Conservation (phyloP, 1,140 invertebrate species). For the Bombus sylvicola region DNA sequence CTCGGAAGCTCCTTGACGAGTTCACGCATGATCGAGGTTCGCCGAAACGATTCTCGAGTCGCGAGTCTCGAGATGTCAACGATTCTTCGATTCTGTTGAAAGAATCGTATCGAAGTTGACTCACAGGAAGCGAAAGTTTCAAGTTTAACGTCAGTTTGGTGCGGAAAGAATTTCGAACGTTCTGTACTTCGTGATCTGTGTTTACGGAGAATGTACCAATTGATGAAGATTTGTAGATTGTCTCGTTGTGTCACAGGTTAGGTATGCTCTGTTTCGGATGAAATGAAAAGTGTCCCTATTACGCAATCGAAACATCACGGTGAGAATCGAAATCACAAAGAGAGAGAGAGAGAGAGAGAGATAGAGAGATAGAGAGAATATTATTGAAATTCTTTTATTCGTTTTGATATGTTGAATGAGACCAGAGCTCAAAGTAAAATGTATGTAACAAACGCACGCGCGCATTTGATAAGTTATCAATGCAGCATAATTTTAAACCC, state of each 20-base stretch:
- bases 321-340: background rate
- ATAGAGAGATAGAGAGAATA: no score
- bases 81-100: background rate
- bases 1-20: slow-evolving; percentile 2
- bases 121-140: background rate
- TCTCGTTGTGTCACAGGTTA: background rate
- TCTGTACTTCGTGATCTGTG: background rate
- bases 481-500: background rate
- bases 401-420: background rate
- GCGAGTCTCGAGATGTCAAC: background rate
- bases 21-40: slow-evolving; percentile 5
- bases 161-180: background rate
- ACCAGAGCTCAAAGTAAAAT: background rate
- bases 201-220: background rate
- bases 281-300: background rate
- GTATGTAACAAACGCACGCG: background rate
- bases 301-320: background rate
- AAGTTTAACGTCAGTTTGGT: background rate
- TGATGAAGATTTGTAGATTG: background rate
- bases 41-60: background rate
- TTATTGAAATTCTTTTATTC: background rate
- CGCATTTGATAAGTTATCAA: background rate
- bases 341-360: no score
- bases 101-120: background rate
- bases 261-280: background rate